A percentile compares a stretch with the other conserved stretches of the same genome.
Conservation (phyloP, 2,888 invertebrate genomes). For the Dicyrtoma fusca region DNA sequence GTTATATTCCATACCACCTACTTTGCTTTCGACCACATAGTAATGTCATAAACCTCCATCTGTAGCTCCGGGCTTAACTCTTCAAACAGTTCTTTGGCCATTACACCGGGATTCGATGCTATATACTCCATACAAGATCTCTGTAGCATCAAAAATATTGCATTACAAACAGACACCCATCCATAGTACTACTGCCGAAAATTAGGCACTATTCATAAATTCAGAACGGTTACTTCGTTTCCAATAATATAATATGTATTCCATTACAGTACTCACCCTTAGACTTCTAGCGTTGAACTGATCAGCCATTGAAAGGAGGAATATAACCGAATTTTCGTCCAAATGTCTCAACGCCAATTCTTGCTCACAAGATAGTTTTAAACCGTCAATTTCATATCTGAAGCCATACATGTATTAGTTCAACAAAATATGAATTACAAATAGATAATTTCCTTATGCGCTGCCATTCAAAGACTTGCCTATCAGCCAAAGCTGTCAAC, state of each 20-base stretch:
- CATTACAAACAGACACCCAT: too few species aligned
- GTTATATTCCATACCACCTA: constrained; percentile 40
- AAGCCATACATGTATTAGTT: neutral
- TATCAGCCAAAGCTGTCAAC: constrained; percentile 68
- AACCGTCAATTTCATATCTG: constrained; percentile 66
- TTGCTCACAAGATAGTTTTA: constrained; percentile 69
- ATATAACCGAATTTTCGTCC: constrained; percentile 69
- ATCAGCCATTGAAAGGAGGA: constrained; percentile 69
- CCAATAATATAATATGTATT: too few species aligned
- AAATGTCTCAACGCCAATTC: constrained; percentile 65
- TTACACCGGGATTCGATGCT: constrained; percentile 63
- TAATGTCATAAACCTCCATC: constrained; percentile 65
- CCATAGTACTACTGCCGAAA: neutral
- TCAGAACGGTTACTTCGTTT: too few species aligned
- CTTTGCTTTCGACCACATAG: constrained; percentile 61
- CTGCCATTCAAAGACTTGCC: too few species aligned
- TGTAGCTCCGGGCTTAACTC: constrained; percentile 66
- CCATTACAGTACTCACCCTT: constrained; percentile 61
- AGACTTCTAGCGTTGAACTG: constrained; percentile 67
- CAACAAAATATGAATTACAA: too few species aligned
- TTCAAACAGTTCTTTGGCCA: constrained; percentile 65
- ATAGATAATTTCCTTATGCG: too few species aligned
- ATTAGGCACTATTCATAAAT: neutral
- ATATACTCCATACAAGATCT: constrained; percentile 64
- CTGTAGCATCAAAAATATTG: constrained; percentile 60